phyloP scores from a whole-genome alignment of 2,888 invertebrate species.

The Nomada flava region DNA sequence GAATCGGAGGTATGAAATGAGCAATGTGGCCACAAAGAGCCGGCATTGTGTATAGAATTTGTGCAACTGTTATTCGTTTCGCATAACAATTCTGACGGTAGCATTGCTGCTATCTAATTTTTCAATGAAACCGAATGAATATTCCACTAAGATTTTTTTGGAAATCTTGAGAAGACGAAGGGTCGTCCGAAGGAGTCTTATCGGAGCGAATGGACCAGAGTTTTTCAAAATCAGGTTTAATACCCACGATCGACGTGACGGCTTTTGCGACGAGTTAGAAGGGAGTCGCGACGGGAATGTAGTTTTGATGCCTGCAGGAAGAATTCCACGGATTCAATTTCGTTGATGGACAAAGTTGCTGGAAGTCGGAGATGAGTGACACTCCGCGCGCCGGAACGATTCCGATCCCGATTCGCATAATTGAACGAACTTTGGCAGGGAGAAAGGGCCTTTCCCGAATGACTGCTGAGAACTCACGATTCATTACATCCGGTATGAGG shows the following conservation, averaged over 20 bases:
- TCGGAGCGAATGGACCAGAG: too few relatives aligned
- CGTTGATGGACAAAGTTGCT: slow-evolving; percentile 55
- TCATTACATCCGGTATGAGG: slow-evolving; percentile 28
- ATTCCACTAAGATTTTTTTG: too few relatives aligned
- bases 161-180: too few relatives aligned
- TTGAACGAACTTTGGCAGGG: slow-evolving; percentile 35
- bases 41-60: too few relatives aligned
- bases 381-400: slow-evolving; percentile 24
- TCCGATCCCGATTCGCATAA: slow-evolving; percentile 46
- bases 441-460: background rate
- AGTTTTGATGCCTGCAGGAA: slow-evolving; percentile 13
- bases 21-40: background rate
- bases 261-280: background rate
- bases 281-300: background rate
- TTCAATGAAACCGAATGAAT: too few relatives aligned
- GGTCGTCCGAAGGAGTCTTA: background rate
- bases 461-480: slow-evolving; percentile 20
- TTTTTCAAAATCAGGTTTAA: slow-evolving; percentile 8
- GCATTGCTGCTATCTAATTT: too few relatives aligned
- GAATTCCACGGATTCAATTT: slow-evolving; percentile 46
- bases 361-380: slow-evolving; percentile 45
- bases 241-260: slow-evolving; percentile 1
- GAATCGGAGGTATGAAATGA: background rate
- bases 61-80: too few relatives aligned
- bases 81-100: too few relatives aligned